Percentiles rank a stretch among this genome's conserved stretches.
Evolutionary conservation across 2,888 invertebrate species (phyloP).

Genomic region (Neria commutata): DNA sequence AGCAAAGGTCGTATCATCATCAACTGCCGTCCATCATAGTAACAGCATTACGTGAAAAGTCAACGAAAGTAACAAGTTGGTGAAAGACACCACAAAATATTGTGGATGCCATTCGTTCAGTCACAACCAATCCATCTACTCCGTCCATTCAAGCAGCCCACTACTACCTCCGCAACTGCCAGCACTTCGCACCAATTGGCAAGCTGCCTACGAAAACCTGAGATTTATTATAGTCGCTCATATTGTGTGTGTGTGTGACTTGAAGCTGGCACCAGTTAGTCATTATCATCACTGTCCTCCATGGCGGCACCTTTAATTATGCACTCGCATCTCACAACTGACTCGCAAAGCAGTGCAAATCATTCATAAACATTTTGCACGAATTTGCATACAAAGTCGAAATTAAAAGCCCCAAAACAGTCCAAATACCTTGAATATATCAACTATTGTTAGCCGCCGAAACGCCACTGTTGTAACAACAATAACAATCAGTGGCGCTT

Average conservation of each 20-base stretch:
- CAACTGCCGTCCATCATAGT: slow-evolving; percentile 1
- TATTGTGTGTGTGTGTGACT: no score
- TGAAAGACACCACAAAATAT: not conserved
- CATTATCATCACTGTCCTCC: no score
- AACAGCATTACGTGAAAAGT: not conserved
- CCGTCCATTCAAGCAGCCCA: not conserved
- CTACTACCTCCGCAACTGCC: not conserved
- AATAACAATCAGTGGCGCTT: not conserved
- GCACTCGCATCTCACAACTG: not conserved
- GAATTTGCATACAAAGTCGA: slow-evolving; percentile 1
- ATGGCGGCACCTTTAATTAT: no score
- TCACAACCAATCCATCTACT: not conserved
- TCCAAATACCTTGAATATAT: not conserved
- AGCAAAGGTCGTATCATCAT: not conserved
- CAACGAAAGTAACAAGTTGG: slow-evolving; percentile 5
- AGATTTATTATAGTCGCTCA: no score
- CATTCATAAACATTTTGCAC: slow-evolving; percentile 1
- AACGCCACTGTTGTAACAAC: not conserved
- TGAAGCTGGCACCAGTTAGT: no score
- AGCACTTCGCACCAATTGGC: not conserved
- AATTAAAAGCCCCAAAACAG: not conserved
- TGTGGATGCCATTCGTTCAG: no score
- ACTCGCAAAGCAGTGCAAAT: not conserved
- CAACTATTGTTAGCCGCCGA: not conserved
- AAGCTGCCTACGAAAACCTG: not conserved